Conservation (phyloP, 1,140 invertebrate genomes). For the Parapsyche elsis region DNA sequence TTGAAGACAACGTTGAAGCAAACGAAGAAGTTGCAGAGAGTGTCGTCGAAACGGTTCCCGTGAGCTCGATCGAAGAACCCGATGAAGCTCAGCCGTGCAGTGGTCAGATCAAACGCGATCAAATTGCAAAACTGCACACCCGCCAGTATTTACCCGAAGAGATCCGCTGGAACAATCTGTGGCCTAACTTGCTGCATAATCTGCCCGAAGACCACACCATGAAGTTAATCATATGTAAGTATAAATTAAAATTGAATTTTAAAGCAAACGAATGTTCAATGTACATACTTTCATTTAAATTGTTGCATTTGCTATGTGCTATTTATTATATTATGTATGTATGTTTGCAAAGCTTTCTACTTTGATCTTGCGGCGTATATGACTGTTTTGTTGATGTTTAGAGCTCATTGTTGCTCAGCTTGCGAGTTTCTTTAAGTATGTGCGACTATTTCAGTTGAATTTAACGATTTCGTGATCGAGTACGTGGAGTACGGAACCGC, state of each 20-base stretch:
- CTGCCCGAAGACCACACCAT: background rate
- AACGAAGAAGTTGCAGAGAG: background rate
- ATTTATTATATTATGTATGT: no score
- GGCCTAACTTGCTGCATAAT: background rate
- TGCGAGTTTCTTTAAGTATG: no score
- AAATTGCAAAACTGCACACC: background rate
- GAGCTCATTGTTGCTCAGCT: no score
- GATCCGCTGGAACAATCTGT: constrained; percentile 5
- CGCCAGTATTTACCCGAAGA: constrained; percentile 31
- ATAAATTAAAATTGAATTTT: background rate
- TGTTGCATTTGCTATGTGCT: no score
- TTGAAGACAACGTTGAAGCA: no score
- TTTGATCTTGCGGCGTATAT: background rate
- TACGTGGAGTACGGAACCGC: no score
- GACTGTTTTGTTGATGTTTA: no score
- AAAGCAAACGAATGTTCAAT: no score
- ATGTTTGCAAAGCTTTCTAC: background rate
- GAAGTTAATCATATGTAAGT: constrained; percentile 20
- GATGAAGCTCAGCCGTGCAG: no score
- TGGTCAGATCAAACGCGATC: no score
- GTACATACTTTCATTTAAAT: no score
- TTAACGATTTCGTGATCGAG: background rate
- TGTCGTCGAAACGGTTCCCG: background rate
- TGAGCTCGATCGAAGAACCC: background rate
- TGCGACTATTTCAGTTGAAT: no score